Base-by-base conservation (phyloP, 2,888 invertebrate genomes). In the Helicoverpa assulta region DNA sequence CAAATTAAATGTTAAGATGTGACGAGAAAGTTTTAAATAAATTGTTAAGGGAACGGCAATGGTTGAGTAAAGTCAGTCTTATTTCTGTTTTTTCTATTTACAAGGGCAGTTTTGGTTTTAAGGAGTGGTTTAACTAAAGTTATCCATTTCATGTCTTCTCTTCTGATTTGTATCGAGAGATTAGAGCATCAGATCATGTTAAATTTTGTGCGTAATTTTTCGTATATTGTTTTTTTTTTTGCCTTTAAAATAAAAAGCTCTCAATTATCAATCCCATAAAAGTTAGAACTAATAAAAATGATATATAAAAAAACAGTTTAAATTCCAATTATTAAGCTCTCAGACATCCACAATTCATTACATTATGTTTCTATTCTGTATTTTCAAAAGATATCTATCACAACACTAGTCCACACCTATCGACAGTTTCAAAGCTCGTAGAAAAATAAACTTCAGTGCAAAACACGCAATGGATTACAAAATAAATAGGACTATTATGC, bases 61-160 rank as follows among this genome's bases (percentile, higher is more conserved):
- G 58, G 55, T 70, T 71, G 64, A 67, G 54, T 47, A 74, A 65
- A 76, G 67, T 78, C 78, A 78, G 78, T 80, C 78, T 78, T 78
- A 50, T 76, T 58, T 71, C 53, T 67, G 59, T 52, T 47, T 61
- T 26, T 61, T 56, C 40, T 70, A 80, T 80, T 67, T 80, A 82
- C 76, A 81, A 43, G 58, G 72, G 68, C 76, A 70, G 67, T 70
- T 64, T 67, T 56, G 26, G 50, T 56, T 40, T 47, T 10, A 43
- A 52, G 56, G 56, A 77, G 12, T 21, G 56, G 47, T 16, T 16
- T 5, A 29, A 18, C 16, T 5, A 14, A 21, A 12, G 6, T 21
- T 21, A 57, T 29, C 50, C 50, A 18, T 40, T 10, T 10, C 14
- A 12, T 47, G 43, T 40, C n/a, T 6, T 19, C 2, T 43, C 37